A percentile compares a stretch with the other conserved stretches of the same genome.
These are phyloP conservation scores for Sympetrum striolatum DNA, from an alignment of 2,888 invertebrate genomes.

Conservation along the genomic window DNA sequence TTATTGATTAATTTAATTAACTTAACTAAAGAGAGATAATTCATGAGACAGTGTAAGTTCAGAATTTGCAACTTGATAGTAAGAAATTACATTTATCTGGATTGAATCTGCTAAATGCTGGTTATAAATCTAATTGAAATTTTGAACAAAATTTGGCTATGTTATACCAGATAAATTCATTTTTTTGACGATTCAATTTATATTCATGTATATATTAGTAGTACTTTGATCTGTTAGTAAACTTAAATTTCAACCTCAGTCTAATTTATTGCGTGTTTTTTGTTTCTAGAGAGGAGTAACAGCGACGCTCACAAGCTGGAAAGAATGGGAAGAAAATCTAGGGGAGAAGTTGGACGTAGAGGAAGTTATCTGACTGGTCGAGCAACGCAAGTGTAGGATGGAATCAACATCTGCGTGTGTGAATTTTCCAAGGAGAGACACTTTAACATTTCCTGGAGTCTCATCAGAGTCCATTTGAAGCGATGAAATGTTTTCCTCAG, in stretches of 20 bases:
- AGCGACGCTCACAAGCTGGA: constrained; percentile 39
- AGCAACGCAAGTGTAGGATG: constrained; percentile 8
- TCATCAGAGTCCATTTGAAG: not conserved
- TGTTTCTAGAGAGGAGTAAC: constrained; percentile 5
- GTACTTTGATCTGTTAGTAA: too few species aligned
- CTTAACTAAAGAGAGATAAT: too few species aligned
- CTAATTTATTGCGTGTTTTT: not conserved
- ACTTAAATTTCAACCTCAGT: not conserved
- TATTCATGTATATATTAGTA: too few species aligned
- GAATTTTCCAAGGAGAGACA: not conserved
- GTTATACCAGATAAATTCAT: too few species aligned
- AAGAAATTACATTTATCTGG: too few species aligned
- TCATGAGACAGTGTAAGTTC: too few species aligned
- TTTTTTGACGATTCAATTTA: too few species aligned
- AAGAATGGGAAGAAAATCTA: constrained; percentile 38
- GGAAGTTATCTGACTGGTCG: constrained; percentile 27
- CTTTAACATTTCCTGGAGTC: not conserved
- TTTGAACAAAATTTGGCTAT: too few species aligned
- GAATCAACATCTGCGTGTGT: not conserved
- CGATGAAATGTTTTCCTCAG: not conserved
- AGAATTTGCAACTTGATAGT: too few species aligned
- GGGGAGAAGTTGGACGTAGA: constrained; percentile 37
- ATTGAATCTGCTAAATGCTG: too few species aligned
- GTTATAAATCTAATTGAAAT: too few species aligned
- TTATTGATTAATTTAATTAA: too few species aligned